Conservation (phyloP, 1,140 invertebrate genomes). For the Trichoplusia ni region DNA sequence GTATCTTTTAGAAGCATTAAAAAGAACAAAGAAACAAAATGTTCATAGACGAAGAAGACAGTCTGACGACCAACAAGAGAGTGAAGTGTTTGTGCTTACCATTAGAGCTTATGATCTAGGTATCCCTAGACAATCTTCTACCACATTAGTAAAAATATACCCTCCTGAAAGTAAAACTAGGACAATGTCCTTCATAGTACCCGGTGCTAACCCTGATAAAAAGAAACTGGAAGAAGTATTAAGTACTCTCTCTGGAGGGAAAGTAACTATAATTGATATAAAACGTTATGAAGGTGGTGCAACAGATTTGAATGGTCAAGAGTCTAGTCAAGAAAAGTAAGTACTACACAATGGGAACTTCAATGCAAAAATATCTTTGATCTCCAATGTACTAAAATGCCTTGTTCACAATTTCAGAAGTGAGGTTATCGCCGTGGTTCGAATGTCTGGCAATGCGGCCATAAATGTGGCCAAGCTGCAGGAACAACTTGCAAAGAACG, state of each 20-base stretch:
- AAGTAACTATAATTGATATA: conserved; percentile 88
- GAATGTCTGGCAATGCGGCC: conserved; percentile 85
- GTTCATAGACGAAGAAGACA: conserved; percentile 77
- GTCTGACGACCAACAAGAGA: conserved; percentile 70
- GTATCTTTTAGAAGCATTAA: conserved; percentile 79
- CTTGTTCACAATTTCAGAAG: conserved; percentile 83
- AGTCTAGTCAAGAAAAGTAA: conserved; percentile 77
- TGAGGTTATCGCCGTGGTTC: conserved; percentile 88
- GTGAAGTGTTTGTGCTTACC: conserved; percentile 84
- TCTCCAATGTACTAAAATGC: too few species aligned
- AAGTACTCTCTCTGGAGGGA: conserved; percentile 88
- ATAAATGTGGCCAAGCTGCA: conserved; percentile 87
- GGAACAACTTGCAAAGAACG: conserved; percentile 82
- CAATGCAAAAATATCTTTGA: too few species aligned
- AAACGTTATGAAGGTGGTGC: conserved; percentile 84
- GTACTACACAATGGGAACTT: conserved; percentile 35
- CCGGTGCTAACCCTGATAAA: conserved; percentile 87
- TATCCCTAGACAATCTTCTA: conserved; percentile 86
- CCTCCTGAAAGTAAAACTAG: conserved; percentile 85
- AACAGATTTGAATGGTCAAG: conserved; percentile 72
- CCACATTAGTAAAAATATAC: conserved; percentile 85
- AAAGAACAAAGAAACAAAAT: conserved; percentile 76
- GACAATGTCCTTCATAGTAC: conserved; percentile 90
- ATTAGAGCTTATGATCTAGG: conserved; percentile 91
- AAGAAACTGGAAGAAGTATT: conserved; percentile 87